Evolutionary conservation across 2,113 vertebrate species (phyloP).

Genomic region (Eonycteris spelaea): DNA sequence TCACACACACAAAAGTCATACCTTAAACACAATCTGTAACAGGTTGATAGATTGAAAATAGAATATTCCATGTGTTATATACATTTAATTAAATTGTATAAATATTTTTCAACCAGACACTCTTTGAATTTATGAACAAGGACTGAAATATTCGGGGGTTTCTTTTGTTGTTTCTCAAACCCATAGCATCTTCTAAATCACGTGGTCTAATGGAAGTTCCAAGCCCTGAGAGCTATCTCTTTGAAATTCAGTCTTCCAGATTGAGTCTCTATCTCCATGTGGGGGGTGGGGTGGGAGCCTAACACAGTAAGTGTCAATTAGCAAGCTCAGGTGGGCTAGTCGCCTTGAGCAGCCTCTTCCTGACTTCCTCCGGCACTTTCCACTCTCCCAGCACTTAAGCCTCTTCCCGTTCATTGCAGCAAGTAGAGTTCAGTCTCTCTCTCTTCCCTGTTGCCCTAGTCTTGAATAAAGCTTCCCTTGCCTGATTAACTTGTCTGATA

Average conservation of each 20-base stretch:
- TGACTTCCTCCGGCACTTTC: too few relatives aligned
- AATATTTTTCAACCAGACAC: not conserved
- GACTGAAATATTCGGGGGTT: not conserved
- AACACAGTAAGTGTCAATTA: not conserved
- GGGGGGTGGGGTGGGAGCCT: not conserved
- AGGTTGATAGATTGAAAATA: not conserved
- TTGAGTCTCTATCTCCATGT: not conserved
- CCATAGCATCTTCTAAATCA: not conserved
- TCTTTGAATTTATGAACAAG: not conserved
- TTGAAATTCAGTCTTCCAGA: not conserved
- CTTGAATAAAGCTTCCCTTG: not conserved
- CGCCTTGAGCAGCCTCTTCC: accelerated
- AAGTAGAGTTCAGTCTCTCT: not conserved
- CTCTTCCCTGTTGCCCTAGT: not conserved
- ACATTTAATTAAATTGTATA: not conserved
- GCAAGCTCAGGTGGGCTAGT: not conserved
- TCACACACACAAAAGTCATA: not conserved
- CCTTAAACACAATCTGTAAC: too few relatives aligned
- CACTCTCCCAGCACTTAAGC: not conserved
- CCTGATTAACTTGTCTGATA: not conserved
- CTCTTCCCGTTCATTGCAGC: too few relatives aligned
- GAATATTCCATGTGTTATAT: not conserved
- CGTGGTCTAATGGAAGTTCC: not conserved
- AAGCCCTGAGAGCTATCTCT: not conserved
- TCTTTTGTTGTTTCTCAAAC: not conserved